Evolutionary conservation across 2,113 vertebrate genomes (phyloP), one percentile per base, ranked within the genome.

Genomic region (Anser brachyrhynchus): DNA sequence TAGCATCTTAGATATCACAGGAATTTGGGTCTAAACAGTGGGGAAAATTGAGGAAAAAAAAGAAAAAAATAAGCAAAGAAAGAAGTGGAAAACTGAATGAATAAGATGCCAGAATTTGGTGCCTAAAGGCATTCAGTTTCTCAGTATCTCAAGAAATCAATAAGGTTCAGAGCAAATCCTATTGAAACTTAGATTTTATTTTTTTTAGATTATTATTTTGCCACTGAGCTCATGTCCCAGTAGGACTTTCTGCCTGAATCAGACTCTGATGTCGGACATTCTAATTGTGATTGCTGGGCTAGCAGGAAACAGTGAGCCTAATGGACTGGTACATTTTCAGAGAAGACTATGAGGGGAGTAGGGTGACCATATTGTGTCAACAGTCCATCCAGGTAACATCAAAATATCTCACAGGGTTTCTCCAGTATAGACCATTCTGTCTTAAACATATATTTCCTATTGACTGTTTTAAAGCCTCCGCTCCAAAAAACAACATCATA

Each of bases 241-340:
- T 67, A 80, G 37, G 17, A 29, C 52, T 44, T 93, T 95, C 72
- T 91, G 75, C 75, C 89, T 83, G 82, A 86, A 77, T 86, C 85
- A 94, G 51, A 67, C 55, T 73, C 91, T 71, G 61, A 80, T 54
- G 67, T 62, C 69, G 74, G 71, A 79, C 73, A 62, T 67, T 92
- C 89, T 85, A 95, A 92, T 73, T 81, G 70, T 75, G 84, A 76
- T 51, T 82, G 37, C 91, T 79, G 58, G 64, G 54, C 84, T 84
- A 92, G 78, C 41, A 92, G 87, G 74, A 91, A 91, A 70, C 16
- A 19, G 54, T 51, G 78, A 87, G 39, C 26, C 87, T 82, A 73
- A 61, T 46, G 67, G 84, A 33, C 29, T 93, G 62, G 62, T 61
- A 31, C 4, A 70, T 39, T 43, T 84, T 22, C 35, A 67, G 61